Evolutionary conservation across 30 jellyfish, hydroid and myxozoan species (phyloP).

Genomic region (Nemopilema nomurai): DNA sequence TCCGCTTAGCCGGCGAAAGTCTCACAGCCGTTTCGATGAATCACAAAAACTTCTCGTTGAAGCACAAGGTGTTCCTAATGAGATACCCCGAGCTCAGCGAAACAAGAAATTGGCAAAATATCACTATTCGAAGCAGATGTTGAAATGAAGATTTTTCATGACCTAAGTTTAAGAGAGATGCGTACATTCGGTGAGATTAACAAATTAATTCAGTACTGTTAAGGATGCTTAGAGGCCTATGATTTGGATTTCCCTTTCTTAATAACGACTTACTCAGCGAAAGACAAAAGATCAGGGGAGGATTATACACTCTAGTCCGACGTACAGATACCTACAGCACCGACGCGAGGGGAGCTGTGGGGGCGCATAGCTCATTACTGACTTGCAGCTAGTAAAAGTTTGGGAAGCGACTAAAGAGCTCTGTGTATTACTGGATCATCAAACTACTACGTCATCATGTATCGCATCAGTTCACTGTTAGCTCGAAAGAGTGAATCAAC

Average conservation of each 20-base stretch:
- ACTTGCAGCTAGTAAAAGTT: not conserved
- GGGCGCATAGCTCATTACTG: not conserved
- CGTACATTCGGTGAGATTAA: constrained; percentile 16
- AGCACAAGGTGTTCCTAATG: not conserved
- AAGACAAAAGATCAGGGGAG: constrained; percentile 12
- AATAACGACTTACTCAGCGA: constrained; percentile 7
- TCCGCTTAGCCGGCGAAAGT: not conserved
- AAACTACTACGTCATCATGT: too few species aligned
- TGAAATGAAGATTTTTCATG: constrained; percentile 13
- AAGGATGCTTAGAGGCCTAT: constrained; percentile 37
- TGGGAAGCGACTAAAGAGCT: not conserved
- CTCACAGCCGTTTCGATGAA: not conserved
- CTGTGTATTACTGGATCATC: not conserved
- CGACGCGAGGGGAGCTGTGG: not conserved
- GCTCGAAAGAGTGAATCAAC: too few species aligned
- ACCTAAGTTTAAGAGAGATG: constrained; percentile 21
- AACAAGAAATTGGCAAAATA: not conserved
- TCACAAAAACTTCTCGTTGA: not conserved
- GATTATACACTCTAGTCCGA: not conserved
- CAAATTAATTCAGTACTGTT: constrained; percentile 21
- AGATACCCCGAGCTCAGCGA: not conserved
- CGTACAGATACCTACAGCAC: not conserved
- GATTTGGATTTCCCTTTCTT: constrained; percentile 20
- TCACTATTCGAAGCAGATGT: constrained; percentile 49
- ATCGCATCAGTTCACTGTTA: too few species aligned